Base-by-base conservation (phyloP, 2,888 invertebrate genomes). In the Scaptomyza tumidula region DNA sequence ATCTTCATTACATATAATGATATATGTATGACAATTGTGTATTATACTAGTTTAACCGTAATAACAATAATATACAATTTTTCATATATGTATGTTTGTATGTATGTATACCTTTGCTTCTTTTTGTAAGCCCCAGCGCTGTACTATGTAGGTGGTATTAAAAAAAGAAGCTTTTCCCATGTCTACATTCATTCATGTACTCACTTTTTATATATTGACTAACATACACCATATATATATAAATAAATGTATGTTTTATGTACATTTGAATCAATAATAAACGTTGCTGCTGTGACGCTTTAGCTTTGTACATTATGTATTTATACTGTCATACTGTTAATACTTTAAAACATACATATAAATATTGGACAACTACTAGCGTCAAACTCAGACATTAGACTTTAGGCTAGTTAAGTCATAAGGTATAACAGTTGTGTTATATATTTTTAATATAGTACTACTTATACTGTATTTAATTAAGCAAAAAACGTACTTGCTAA, bases 271-370 rank as follows among this genome's bases (percentile, higher is more conserved):
- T 52, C 11, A 53, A 67, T 39, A 49, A 73, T 56, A 45, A 49
- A 73, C 55, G 59, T 80, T 83, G 62, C 72, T 65, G 64, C 78
- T 59, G 61, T 67, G 59, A 59, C 75, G 85, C 80, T 80, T 80
- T 75, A 69, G 85, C 80, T 81, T 84, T 71, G 65, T 68, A 64
- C 57, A 74, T 52, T 71, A 65, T 56, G 49, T 65, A 72, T 61
- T 50, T 64, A 46, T 52, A 52, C 60, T 77, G 75, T 48, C 58
- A 48, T 65, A 80, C 46, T 33, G 54, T 52, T 14, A 57, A 57
- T 45, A 56, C 35, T 49, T 16, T 27, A 24, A 35, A 19, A 6
- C 6, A 39, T 39, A 39, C 14, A 39, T 43, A 56, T 33, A 0
- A 9, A 33, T 60, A 29, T 29, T 48, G 16, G 10, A 62, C 58